phyloP scores from a whole-genome alignment of 2,888 invertebrate genomes.

The Coelogynopora nodosa region DNA sequence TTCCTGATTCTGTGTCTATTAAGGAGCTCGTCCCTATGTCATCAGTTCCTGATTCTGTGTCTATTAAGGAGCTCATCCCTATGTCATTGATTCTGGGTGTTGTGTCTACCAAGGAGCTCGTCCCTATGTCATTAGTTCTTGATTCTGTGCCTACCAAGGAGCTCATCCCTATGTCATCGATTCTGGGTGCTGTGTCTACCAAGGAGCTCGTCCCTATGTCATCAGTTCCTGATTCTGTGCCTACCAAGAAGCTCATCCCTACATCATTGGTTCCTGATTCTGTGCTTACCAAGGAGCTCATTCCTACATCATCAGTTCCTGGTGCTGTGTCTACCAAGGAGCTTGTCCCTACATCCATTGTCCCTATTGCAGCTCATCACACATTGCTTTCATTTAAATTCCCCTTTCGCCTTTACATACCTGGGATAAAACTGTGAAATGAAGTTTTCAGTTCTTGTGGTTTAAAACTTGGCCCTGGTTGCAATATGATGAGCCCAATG shows the following conservation, averaged over 20 bases:
- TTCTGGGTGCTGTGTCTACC: slow-evolving; percentile 9
- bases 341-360: no score
- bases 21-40: slow-evolving; percentile 9
- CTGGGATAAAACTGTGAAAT: slow-evolving; percentile 22
- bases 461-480: slow-evolving; percentile 28
- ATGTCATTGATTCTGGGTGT: neutral
- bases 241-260: neutral
- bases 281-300: slow-evolving; percentile 11
- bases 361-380: neutral
- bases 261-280: neutral
- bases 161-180: slow-evolving; percentile 9
- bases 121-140: slow-evolving; percentile 1
- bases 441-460: slow-evolving; percentile 13
- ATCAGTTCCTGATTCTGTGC: neutral
- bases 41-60: neutral
- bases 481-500: slow-evolving; percentile 1
- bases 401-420: neutral
- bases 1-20: slow-evolving; percentile 5
- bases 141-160: slow-evolving; percentile 1
- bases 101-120: neutral
- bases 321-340: slow-evolving; percentile 11
- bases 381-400: neutral
- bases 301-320: neutral
- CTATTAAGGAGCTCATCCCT: neutral
- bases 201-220: neutral